Evolutionary conservation across 2,113 vertebrate genomes (phyloP), one percentile per base, ranked within the genome.

Genomic region (Zeus faber): DNA sequence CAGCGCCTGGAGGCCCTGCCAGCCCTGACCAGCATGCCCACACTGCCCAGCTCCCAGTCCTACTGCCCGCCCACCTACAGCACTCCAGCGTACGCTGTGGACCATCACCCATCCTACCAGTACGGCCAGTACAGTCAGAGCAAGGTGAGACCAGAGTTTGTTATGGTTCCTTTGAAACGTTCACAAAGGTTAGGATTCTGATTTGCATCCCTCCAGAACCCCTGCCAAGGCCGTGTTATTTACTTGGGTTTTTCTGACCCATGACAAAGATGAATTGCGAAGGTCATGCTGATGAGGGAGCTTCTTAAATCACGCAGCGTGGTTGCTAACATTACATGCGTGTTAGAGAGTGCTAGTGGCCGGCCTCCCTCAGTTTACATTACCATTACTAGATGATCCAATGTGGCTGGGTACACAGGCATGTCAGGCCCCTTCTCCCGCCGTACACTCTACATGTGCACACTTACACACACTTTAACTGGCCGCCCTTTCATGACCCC

Each of bases 61-160:
- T 99, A 99, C 84, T 99, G 97, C 77, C 93, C 96, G 0, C 91
- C 96, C 0, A 95, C 94, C 60, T 99, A 99, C 74, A 95, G 92
- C 74, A 92, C 94, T 49, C 90, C 93, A 0, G 95, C 93, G 39
- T 99, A 99, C 71, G 94, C 93, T 51, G 91, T 99, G 85, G 97
- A 99, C 80, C 94, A 97, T 0, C 94, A 97, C 70, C 88, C 95
- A 1, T 90, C 95, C 67, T 99, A 99, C 87, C 97, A 99, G 65
- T 99, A 99, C 0, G 91, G 95, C 67, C 97, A 99, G 62, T 99
- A 99, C 1, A 93, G 96, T 74, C 97, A 99, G 89, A 99, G 95
- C 94, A 92, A 97, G 96, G 95, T 87, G 70, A 41, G 1, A 5
- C 39, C 39, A 4, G 31, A 58, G 20, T 9, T 5, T 21, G 17